Base-by-base conservation (phyloP, 2,113 vertebrate species). In the Notechis scutatus region DNA sequence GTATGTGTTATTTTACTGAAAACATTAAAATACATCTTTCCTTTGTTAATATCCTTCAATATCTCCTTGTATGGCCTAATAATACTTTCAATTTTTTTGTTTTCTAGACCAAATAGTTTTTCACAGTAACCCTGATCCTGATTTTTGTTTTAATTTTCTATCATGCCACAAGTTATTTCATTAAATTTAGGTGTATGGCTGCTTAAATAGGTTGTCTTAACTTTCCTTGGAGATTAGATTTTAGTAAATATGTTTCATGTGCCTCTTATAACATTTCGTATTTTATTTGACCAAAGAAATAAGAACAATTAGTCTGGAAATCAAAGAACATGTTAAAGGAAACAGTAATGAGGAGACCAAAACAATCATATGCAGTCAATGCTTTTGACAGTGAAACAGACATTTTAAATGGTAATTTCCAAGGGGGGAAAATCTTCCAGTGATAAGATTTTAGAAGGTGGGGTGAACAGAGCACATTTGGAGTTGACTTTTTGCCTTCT, bases 151-250 rank as follows among this genome's bases (percentile, higher is more conserved):
- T 47, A 94, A 96, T 96, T 96, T 96, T 94, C 96, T 97, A 90
- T 91, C 94, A 81, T 93, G 89, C 87, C 95, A 86, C 34, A 96
- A 87, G 29, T 95, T 94, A 92, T 52, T 95, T 91, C 45, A 90
- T 94, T 91, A 90, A 57, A 11, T 91, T 21, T 93, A 87, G 92
- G 85, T 74, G 90, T 74, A 91, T 85, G 24, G 1, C 10, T 20
- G 91, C 56, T 96, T 96, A 93, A 93, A 95, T 94, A 4, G 11
- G 96, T 97, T 97, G 93, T 11, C 94, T 86, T 85, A 24, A 94
- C 88, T 96, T 64, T 96, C 97, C 94, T 95, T 95, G 88, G 95
- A 97, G 96, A 95, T 91, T n/a, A 81, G 21, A 8, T 94, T 97
- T 97, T 96, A 97, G 93, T 94, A 95, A 96, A 95, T 94, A 93